Conservation (phyloP, 2,797 vertebrate species). For the Urosaurus nigricauda region DNA sequence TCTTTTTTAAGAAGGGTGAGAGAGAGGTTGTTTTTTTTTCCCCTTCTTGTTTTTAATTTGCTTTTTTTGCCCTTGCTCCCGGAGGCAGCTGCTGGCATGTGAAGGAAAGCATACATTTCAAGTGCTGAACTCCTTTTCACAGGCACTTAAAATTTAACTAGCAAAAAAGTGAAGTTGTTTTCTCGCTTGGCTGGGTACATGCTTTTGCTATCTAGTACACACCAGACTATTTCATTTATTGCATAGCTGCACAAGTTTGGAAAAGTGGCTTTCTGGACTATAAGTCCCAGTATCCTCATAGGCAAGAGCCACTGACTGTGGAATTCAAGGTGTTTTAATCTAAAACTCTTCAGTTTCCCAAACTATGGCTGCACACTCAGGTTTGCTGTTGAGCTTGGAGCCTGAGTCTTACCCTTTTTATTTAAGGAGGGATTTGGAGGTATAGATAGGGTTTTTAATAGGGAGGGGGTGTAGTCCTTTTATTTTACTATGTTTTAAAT, state of each 20-base stretch:
- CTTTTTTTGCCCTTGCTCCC: constrained; percentile 55
- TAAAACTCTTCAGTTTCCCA: no score
- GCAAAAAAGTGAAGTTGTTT: constrained; percentile 39
- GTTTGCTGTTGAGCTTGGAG: neutral
- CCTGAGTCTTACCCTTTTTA: no score
- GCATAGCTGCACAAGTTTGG: neutral
- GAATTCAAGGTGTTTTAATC: no score
- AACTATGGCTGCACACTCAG: neutral
- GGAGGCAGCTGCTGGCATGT: constrained; percentile 41
- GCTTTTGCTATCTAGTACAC: constrained; percentile 12
- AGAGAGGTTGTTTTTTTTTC: neutral
- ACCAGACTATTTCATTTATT: neutral
- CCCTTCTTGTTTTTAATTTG: constrained; percentile 60
- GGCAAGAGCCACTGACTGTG: no score
- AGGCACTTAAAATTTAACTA: constrained; percentile 57
- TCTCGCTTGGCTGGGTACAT: accelerated
- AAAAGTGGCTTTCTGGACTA: no score
- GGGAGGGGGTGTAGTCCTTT: no score
- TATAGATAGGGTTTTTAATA: no score
- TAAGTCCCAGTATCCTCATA: no score
- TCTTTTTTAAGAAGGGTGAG: constrained; percentile 46
- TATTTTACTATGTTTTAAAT: no score
- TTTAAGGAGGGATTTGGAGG: no score
- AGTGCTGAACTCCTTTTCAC: constrained; percentile 15
- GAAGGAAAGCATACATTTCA: constrained; percentile 52